Percentiles rank a stretch among this genome's conserved stretches.
These are phyloP conservation scores for Phanerotoma sp. DNA, from an alignment of 2,888 invertebrate genomes.

Conservation along the genomic window DNA sequence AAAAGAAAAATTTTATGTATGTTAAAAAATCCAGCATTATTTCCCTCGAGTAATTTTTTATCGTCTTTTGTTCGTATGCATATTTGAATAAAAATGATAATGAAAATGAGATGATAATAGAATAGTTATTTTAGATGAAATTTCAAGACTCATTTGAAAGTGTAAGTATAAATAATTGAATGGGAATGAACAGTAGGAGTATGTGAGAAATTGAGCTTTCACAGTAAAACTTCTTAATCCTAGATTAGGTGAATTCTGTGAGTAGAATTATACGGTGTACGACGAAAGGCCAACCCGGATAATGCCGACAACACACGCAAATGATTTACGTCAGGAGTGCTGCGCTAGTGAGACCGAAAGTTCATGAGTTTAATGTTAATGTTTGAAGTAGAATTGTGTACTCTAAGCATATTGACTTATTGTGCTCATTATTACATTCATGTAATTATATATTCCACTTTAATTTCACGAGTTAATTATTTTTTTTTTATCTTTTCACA, in stretches of 20 bases:
- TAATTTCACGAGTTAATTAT: no score
- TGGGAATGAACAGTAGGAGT: background rate
- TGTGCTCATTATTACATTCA: no score
- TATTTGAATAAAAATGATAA: background rate
- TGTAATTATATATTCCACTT: no score
- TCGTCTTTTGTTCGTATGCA: no score
- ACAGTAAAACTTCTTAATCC: slow-evolving; percentile 5
- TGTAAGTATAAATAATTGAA: background rate
- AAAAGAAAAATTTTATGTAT: no score
- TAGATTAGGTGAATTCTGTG: slow-evolving; percentile 4
- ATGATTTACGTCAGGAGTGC: background rate
- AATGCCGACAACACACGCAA: slow-evolving; percentile 6
- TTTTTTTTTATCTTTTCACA: no score
- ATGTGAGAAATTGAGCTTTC: slow-evolving; percentile 1
- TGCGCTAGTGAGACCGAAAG: background rate
- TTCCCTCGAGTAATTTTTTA: no score
- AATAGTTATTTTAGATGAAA: background rate
- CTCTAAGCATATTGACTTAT: no score
- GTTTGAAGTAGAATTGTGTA: no score
- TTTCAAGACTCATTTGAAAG: background rate
- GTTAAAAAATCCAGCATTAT: no score
- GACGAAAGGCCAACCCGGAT: slow-evolving; percentile 7
- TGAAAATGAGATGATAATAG: background rate
- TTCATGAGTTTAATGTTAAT: background rate
- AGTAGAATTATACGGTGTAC: slow-evolving; percentile 1